Evolutionary conservation across 2,113 vertebrate genomes (phyloP).

Genomic region (Calidris pugnax): DNA sequence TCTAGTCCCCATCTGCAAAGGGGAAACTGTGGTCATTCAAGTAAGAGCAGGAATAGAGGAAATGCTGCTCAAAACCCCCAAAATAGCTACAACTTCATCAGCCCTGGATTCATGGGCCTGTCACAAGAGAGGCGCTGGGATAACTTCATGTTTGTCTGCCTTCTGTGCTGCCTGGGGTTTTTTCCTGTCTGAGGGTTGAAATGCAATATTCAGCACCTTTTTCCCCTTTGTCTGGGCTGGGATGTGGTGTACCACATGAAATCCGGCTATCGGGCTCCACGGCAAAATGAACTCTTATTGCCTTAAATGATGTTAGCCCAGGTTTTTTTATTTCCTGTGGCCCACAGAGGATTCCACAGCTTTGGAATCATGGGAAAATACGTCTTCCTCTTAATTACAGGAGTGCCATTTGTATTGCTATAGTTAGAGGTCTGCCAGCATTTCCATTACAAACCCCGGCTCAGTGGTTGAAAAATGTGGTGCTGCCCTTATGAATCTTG

Average conservation of each 20-base stretch:
- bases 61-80: neutral
- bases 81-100: neutral
- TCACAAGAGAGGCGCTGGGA: neutral
- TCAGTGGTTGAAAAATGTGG: neutral
- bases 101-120: neutral
- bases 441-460: neutral
- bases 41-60: neutral
- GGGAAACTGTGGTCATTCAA: neutral
- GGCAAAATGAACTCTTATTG: neutral
- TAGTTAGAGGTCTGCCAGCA: neutral
- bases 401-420: neutral
- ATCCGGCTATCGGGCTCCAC: neutral
- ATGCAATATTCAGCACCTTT: neutral
- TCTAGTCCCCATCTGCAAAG: neutral
- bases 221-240: neutral
- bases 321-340: neutral
- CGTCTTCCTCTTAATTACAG: neutral
- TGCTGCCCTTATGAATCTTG: neutral
- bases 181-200: neutral
- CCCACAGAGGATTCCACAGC: conserved; percentile 10
- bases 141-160: neutral
- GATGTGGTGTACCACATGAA: neutral
- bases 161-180: neutral
- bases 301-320: neutral
- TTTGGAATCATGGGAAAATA: neutral